Evolutionary conservation across 2,888 invertebrate genomes (phyloP), one percentile per base, ranked within the genome.

Genomic region (Agrotis exclamationis): DNA sequence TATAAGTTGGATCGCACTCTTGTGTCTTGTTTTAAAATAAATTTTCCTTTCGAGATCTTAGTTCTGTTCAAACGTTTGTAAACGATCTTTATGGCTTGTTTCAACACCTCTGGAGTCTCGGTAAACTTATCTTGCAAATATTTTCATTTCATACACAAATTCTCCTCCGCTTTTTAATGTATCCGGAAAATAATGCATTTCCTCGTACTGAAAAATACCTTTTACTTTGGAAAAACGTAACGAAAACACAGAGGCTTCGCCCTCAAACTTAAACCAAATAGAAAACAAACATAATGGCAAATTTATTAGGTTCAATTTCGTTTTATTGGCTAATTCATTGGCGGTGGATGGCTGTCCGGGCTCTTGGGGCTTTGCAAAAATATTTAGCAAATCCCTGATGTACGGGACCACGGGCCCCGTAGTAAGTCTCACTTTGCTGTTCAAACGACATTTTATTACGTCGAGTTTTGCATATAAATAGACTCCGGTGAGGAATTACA

Each of bases 261-360:
- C 71, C 77, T 84, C 76, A 80, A 87, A 86, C 82, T 87, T 85
- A 87, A 87, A 82, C 86, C 79, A 88, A 92, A 93, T 89, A 91
- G 90, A 93, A 93, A 93, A 92, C 91, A 91, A 89, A 86, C 88
- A 89, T 93, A 93, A 93, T 93, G 92, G 90, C 80, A 90, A 92
- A 94, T 95, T 95, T 95, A 95, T 95, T 94, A 92, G 90, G 90
- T 93, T 92, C 95, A 95, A 95, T 95, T 95, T 94, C 93, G 91
- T 94, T 95, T 95, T 95, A 95, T 95, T 93, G 93, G 93, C 93
- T 95, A 95, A 95, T 95, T 95, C 94, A 93, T 94, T 93, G 94
- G 90, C 91, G 89, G 90, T 89, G 89, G 92, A 91, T 91, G 80
- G 88, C 87, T 87, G 87, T 86, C 85, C 87, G 86, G 88, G 83